Conservation (phyloP, 92 coral and sea anemone genomes). For the Galaxea fascicularis region DNA sequence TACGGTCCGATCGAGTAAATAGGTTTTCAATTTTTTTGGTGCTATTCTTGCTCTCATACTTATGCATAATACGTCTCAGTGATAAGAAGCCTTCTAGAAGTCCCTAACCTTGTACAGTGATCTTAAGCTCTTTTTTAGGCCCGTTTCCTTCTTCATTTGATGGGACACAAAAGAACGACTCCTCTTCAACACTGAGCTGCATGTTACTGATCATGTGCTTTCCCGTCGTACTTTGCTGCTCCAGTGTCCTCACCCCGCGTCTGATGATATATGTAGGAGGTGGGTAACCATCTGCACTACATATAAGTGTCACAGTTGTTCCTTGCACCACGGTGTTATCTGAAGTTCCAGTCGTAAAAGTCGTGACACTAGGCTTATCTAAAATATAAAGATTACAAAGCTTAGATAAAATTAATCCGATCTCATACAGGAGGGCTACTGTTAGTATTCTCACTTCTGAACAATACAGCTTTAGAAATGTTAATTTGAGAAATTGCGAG, state of each 20-base stretch:
- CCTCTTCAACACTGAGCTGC: conserved; percentile 49
- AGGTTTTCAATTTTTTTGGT: no score
- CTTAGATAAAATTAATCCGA: no score
- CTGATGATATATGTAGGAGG: conserved; percentile 62
- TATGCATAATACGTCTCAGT: background rate
- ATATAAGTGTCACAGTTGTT: conserved; percentile 35
- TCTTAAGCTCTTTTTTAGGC: conserved; percentile 11
- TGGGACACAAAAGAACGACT: conserved; percentile 58
- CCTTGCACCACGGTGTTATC: conserved; percentile 49
- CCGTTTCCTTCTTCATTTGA: conserved; percentile 66
- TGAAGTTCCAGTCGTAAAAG: conserved; percentile 66
- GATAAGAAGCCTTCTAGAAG: no score
- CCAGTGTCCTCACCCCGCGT: conserved; percentile 13
- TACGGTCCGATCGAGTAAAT: no score
- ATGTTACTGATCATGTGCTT: no score
- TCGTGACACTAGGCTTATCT: conserved; percentile 59
- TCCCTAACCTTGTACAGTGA: conserved; percentile 70
- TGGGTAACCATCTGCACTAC: no score
- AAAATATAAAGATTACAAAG: no score
- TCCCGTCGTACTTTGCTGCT: background rate
- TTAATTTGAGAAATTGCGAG: no score
- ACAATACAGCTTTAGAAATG: no score
- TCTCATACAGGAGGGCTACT: no score
- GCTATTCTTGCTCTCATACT: no score
- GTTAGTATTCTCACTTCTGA: no score